Conservation (phyloP, 2,797 vertebrate species). For the Chrosomus eos region DNA sequence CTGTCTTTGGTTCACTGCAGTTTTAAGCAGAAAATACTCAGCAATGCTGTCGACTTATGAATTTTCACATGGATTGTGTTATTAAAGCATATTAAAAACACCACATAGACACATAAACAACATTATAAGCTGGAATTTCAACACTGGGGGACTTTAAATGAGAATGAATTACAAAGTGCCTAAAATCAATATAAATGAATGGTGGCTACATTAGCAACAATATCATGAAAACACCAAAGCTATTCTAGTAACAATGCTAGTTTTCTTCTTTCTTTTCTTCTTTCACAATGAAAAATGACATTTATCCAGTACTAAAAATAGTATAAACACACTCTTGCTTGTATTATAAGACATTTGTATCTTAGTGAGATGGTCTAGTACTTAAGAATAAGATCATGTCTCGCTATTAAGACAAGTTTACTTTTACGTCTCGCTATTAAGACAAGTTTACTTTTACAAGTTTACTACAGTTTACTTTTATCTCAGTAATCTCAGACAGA, state of each 20-base stretch:
- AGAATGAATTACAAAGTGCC: not conserved
- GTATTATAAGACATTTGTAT: not conserved
- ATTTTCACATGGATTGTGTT: no score
- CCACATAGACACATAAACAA: no score
- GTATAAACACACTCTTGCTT: not conserved
- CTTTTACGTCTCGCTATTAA: not conserved
- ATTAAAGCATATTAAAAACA: no score
- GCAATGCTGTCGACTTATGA: no score
- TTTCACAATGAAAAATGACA: not conserved
- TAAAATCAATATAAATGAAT: not conserved
- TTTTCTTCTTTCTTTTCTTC: not conserved
- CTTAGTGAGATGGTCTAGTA: not conserved
- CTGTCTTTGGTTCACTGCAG: no score
- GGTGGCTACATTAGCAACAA: not conserved
- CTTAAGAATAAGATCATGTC: not conserved
- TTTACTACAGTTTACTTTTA: constrained; percentile 8
- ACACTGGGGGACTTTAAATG: not conserved
- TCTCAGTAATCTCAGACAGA: not conserved
- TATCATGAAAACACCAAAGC: not conserved
- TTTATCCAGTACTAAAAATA: not conserved
- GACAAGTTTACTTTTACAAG: not conserved
- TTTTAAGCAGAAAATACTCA: no score
- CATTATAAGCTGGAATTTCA: no score
- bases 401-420: not conserved
- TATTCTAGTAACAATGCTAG: not conserved